phyloP scores from a whole-genome alignment of 2,797 vertebrate species.

The Spea hammondii region DNA sequence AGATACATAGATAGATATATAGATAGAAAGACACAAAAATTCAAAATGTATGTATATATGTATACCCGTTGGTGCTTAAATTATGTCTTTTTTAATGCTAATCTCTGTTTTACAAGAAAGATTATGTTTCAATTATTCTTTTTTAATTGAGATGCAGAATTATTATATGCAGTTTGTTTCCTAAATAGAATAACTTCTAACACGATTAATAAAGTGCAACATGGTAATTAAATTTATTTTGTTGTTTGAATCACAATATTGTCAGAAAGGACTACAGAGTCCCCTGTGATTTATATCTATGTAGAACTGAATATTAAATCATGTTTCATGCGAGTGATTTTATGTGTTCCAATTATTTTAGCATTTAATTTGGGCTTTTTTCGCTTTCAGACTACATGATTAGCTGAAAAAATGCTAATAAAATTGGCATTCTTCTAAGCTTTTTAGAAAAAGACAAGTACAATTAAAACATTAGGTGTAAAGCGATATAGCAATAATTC shows the following conservation, averaged over 20 bases:
- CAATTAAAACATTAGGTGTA: not conserved
- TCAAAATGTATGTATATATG: too few species aligned
- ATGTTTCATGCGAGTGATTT: not conserved
- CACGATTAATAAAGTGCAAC: not conserved
- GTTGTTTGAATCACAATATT: not conserved
- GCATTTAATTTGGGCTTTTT: not conserved
- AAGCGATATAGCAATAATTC: not conserved
- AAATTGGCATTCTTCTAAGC: not conserved
- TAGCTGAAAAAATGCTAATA: not conserved
- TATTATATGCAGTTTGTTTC: not conserved
- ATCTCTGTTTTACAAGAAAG: conserved; percentile 5
- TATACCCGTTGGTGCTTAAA: not conserved
- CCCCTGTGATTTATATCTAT: not conserved
- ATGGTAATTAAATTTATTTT: not conserved
- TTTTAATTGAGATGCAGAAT: conserved; percentile 1
- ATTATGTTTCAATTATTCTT: not conserved
- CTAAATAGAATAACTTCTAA: not conserved
- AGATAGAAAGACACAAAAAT: too few species aligned
- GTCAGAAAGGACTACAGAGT: not conserved
- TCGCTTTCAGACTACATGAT: not conserved
- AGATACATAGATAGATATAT: too few species aligned
- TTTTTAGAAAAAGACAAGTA: not conserved
- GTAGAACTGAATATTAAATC: not conserved
- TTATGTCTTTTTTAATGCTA: not conserved
- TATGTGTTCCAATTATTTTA: not conserved